Evolutionary conservation across 2,113 vertebrate species (phyloP).

Genomic region (Ailurus styani): DNA sequence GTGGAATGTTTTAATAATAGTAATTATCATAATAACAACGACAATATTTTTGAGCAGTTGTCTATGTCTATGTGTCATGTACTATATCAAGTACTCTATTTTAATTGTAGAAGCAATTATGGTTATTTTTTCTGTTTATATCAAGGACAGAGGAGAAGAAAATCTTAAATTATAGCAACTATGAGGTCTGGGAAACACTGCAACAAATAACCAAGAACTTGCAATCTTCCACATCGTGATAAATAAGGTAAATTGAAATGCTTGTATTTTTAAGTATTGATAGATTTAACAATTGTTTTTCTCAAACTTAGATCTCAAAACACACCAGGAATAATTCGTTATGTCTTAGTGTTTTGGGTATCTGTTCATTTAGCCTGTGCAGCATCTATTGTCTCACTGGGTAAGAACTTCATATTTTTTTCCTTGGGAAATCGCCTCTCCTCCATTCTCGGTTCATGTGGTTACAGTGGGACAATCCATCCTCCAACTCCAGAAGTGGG

Average conservation of each 20-base stretch:
- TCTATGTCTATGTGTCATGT: background rate
- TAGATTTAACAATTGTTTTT: background rate
- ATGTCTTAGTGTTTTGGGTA: background rate
- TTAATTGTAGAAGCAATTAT: background rate
- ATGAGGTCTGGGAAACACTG: background rate
- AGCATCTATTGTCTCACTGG: background rate
- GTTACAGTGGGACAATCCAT: background rate
- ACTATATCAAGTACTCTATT: background rate
- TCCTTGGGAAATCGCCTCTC: background rate
- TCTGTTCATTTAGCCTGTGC: background rate
- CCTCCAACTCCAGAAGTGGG: background rate
- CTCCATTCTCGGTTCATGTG: background rate
- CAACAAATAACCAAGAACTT: background rate
- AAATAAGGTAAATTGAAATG: background rate
- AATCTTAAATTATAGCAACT: background rate
- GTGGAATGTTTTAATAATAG: background rate
- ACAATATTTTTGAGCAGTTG: background rate
- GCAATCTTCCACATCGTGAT: background rate
- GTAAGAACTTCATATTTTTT: background rate
- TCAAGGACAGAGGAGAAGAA: background rate
- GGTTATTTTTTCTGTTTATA: background rate
- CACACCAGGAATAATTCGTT: background rate
- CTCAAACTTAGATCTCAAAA: background rate
- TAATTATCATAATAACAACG: background rate
- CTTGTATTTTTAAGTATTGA: background rate